These are phyloP conservation scores for Distichodus sexfasciatus DNA, from an alignment of 2,797 vertebrate genomes.

Conservation along the genomic window DNA sequence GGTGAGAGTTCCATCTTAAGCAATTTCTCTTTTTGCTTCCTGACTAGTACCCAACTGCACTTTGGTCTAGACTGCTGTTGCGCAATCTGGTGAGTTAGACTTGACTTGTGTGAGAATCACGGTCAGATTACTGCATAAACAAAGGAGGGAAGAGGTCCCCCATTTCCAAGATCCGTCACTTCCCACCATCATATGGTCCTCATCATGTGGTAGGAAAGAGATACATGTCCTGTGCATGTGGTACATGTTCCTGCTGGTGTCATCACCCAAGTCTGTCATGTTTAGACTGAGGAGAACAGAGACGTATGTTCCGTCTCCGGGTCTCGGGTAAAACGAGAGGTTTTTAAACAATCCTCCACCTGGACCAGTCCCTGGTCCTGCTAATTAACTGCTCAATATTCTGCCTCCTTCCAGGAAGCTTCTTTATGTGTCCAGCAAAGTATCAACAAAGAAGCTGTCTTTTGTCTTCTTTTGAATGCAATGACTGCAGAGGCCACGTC, in stretches of 20 bases:
- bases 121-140: slow-evolving; percentile 53
- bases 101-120: slow-evolving; percentile 37
- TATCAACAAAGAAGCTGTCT: slow-evolving; percentile 20
- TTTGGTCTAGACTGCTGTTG: slow-evolving; percentile 47
- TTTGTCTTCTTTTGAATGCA: slow-evolving; percentile 41
- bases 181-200: slow-evolving; percentile 46
- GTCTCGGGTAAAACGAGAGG: slow-evolving; percentile 28
- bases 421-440: neutral
- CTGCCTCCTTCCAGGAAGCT: slow-evolving; percentile 3
- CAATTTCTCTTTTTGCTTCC: slow-evolving; percentile 44
- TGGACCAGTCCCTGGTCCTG: slow-evolving; percentile 32
- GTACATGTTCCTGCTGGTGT: slow-evolving; percentile 29
- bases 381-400: slow-evolving; percentile 41
- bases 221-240: slow-evolving; percentile 27
- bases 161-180: slow-evolving; percentile 29
- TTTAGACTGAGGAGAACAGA: slow-evolving; percentile 50
- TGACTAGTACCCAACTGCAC: slow-evolving; percentile 53
- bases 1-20: slow-evolving; percentile 53
- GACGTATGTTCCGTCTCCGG: slow-evolving; percentile 18
- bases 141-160: slow-evolving; percentile 28
- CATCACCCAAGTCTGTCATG: slow-evolving; percentile 34
- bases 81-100: slow-evolving; percentile 45
- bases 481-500: slow-evolving; percentile 1
- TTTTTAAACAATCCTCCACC: slow-evolving; percentile 34
- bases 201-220: slow-evolving; percentile 45